A percentile compares a stretch with the other conserved stretches of the same genome.
phyloP scores from a whole-genome alignment of 2,888 invertebrate species.

The Gortyna flavago region DNA sequence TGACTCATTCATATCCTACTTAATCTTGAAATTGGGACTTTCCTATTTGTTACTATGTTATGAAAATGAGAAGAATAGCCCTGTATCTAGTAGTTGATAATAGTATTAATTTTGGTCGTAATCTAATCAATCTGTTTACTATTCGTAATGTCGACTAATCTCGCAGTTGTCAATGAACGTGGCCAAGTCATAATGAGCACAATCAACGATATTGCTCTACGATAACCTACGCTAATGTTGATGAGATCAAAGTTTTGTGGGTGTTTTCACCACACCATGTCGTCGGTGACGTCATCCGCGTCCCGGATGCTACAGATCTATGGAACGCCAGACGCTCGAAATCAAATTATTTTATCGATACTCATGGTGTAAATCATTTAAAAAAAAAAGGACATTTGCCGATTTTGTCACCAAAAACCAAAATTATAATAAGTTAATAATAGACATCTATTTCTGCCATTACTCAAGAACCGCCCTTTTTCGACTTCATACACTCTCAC shows the following conservation, averaged over 20 bases:
- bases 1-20: constrained; percentile 30
- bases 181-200: constrained; percentile 56
- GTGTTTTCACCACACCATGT: constrained; percentile 56
- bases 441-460: constrained; percentile 12
- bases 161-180: constrained; percentile 64
- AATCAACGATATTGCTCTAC: constrained; percentile 56
- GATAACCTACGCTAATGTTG: constrained; percentile 38
- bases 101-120: constrained; percentile 48
- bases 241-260: constrained; percentile 50
- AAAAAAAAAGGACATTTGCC: constrained; percentile 13
- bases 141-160: constrained; percentile 71
- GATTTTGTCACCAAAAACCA: constrained; percentile 4
- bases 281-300: constrained; percentile 66
- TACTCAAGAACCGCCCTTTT: constrained; percentile 33
- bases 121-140: constrained; percentile 70
- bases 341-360: constrained; percentile 57
- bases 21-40: constrained; percentile 2
- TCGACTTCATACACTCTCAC: neutral
- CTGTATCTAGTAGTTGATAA: neutral
- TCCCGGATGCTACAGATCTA: constrained; percentile 70
- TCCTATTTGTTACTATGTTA: neutral
- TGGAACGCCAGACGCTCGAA: constrained; percentile 60
- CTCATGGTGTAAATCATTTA: neutral
- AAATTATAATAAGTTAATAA: neutral
- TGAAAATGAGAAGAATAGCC: neutral